Conservation (phyloP, 1,140 invertebrate genomes). For the Eumaeus atala region DNA sequence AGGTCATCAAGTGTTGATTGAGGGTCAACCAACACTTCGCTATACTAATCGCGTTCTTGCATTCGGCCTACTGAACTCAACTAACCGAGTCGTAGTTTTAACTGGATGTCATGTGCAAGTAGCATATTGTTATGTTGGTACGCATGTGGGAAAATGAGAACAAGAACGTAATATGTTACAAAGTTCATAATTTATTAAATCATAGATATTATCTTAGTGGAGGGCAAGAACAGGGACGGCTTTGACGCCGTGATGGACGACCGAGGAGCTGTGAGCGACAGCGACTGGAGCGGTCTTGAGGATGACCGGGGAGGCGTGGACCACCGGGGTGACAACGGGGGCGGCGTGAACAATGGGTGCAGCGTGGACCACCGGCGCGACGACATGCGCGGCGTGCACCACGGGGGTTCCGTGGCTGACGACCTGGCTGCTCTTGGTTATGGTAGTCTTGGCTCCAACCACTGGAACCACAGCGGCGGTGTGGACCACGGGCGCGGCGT, state of each 20-base stretch:
- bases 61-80: too few species aligned
- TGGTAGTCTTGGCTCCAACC: constrained; percentile 57
- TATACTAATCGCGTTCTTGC: too few species aligned
- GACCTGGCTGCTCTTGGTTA: constrained; percentile 60
- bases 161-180: neutral
- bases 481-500: constrained; percentile 53
- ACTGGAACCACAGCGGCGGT: constrained; percentile 42
- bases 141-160: neutral
- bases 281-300: constrained; percentile 44
- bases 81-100: too few species aligned
- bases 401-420: constrained; percentile 51
- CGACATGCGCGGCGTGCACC: constrained; percentile 49
- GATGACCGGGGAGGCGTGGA: constrained; percentile 48
- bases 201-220: constrained; percentile 39
- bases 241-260: constrained; percentile 70
- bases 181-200: constrained; percentile 10
- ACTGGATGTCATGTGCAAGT: too few species aligned
- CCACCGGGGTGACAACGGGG: constrained; percentile 52
- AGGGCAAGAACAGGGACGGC: constrained; percentile 72
- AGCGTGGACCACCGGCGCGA: constrained; percentile 35
- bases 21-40: too few species aligned
- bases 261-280: constrained; percentile 50
- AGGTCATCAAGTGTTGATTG: too few species aligned
- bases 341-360: constrained; percentile 50
- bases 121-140: neutral